phyloP scores from a whole-genome alignment of 2,113 vertebrate genomes.

The Crypturellus undulatus region DNA sequence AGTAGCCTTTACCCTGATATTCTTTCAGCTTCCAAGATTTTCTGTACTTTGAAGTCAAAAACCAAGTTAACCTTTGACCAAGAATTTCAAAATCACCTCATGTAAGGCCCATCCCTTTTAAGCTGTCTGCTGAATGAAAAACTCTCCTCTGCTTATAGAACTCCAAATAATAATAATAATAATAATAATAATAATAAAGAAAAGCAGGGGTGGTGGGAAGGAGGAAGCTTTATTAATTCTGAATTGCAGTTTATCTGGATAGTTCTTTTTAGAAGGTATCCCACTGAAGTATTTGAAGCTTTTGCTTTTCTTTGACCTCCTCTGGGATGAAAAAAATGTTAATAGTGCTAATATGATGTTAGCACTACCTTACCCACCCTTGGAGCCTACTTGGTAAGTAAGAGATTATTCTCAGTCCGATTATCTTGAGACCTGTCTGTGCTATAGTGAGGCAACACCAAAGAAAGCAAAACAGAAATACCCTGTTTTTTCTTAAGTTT shows the following conservation, averaged over 20 bases:
- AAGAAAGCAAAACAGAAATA: background rate
- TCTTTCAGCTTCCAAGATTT: slow-evolving; percentile 26
- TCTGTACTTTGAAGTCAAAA: slow-evolving; percentile 60
- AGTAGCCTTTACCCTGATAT: background rate
- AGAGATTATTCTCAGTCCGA: background rate
- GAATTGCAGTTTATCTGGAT: background rate
- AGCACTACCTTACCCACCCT: background rate
- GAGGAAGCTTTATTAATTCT: background rate
- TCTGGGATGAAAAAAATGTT: background rate
- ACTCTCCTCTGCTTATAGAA: background rate
- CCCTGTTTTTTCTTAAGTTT: background rate
- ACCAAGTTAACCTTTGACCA: slow-evolving; percentile 52
- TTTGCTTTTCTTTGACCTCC: background rate
- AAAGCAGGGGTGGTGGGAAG: too few species aligned
- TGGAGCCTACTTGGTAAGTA: background rate
- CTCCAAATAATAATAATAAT: background rate
- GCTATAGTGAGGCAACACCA: background rate
- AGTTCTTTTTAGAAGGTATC: background rate
- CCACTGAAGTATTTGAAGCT: background rate
- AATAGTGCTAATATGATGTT: accelerated
- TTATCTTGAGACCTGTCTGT: background rate
- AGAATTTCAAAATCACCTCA: slow-evolving; percentile 48
- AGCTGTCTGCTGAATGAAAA: slow-evolving; percentile 23
- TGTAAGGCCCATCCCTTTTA: slow-evolving; percentile 35
- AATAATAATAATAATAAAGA: background rate